Evolutionary conservation across 2,888 invertebrate species (phyloP), one percentile per base, ranked within the genome.

Genomic region (Pardosa pseudoannulata): DNA sequence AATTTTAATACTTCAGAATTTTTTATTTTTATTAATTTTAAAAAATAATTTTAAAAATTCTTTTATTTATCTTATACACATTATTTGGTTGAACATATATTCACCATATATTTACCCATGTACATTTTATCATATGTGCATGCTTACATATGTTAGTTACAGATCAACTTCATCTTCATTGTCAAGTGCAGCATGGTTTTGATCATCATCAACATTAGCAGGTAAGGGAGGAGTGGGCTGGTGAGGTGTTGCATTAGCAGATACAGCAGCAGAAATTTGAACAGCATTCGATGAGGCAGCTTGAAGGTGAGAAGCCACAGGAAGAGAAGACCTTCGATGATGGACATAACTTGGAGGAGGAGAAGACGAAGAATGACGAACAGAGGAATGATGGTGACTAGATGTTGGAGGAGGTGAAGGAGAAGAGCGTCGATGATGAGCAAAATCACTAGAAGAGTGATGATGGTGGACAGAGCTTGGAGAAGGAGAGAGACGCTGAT

Each of bases 161-260:
- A n/a, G n/a, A 1, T 39, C 78, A 23, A 78, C 88, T 72, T 82
- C 88, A 1, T 75, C 81, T 50, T 82, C 80, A 67, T 87, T 56
- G 68, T 68, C 32, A n/a, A 23, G 67, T 32, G 19, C 19, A 32
- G 32, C 32, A 27, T 65, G 56, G 27, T 23, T 29, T 39, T 65
- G 56, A 19, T 56, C 56, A 56, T 56, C 23, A 56, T 56, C 56
- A 3, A 23, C 23, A 56, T 56, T 36, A 7, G 36, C 56, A 3
- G 3, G 23, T 16, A 46, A 46, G 23, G 56, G 23, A 23, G 16
- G 56, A 46, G 46, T 2, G 2, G 46, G 46, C 46, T 6, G 56
- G 23, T 56, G 56, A 19, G 1, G 19, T 6, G 23, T 19, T 7
- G 36, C 5, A 9, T 36, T 36, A 6, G 56, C 23, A 23, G 56